These are phyloP conservation scores for Chaetodon auriga DNA, from an alignment of 2,113 vertebrate species.

Conservation along the genomic window DNA sequence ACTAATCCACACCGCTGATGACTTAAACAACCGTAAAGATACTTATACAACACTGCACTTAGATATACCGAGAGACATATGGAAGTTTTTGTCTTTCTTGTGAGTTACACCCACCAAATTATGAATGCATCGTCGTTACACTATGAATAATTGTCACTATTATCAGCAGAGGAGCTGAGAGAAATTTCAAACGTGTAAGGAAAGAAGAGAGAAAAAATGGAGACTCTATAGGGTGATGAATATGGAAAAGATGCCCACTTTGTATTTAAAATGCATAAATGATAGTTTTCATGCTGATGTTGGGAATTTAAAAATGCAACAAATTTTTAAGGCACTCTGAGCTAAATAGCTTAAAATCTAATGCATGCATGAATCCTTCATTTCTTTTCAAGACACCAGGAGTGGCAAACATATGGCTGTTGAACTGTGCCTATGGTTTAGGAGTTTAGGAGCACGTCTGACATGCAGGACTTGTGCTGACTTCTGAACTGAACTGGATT, in stretches of 20 bases:
- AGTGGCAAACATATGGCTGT: too few relatives aligned
- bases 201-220: not conserved
- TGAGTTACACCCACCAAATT: not conserved
- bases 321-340: not conserved
- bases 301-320: not conserved
- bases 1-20: not conserved
- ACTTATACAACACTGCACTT: not conserved
- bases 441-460: not conserved
- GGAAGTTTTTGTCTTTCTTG: not conserved
- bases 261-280: not conserved
- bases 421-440: not conserved
- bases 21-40: not conserved
- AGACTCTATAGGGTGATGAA: not conserved
- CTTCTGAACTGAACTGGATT: not conserved
- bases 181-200: not conserved
- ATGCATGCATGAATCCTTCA: not conserved
- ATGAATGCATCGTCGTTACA: not conserved
- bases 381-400: not conserved
- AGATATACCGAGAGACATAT: not conserved
- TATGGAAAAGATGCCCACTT: not conserved
- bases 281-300: not conserved
- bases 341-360: not conserved
- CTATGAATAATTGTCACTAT: not conserved
- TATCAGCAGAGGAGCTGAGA: not conserved
- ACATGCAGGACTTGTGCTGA: not conserved